Evolutionary conservation across 2,797 vertebrate species (phyloP).

Genomic region (Monodelphis domestica): DNA sequence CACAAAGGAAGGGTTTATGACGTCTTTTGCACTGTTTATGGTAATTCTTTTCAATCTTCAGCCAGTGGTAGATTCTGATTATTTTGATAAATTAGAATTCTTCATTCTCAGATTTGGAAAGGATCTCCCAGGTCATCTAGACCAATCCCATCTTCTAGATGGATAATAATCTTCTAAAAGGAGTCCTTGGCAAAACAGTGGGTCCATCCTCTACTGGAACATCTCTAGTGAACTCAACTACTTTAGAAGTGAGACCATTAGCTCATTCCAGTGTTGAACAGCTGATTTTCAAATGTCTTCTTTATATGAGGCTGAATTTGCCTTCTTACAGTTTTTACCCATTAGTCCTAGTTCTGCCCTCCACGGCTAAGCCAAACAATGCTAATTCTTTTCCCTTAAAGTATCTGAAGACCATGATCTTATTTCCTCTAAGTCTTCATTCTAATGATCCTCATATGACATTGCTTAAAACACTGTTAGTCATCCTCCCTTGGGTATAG

Average conservation of each 20-base stretch:
- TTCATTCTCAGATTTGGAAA: neutral
- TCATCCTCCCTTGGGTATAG: neutral
- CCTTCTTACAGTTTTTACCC: neutral
- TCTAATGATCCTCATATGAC: too few species aligned
- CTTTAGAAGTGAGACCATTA: neutral
- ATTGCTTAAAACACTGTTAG: neutral
- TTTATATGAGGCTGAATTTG: neutral
- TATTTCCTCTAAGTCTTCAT: neutral
- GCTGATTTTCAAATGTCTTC: neutral
- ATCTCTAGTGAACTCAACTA: neutral
- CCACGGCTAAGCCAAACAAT: neutral
- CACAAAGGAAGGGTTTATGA: slow-evolving; percentile 99
- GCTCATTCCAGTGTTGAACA: neutral
- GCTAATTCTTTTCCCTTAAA: neutral
- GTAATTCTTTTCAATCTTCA: slow-evolving; percentile 82
- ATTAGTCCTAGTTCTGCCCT: neutral
- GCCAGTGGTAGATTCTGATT: neutral
- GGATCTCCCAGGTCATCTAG: neutral
- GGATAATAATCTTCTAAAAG: neutral
- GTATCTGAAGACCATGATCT: neutral
- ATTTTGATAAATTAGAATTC: neutral
- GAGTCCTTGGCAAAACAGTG: neutral
- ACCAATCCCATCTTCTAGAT: neutral
- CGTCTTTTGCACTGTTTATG: slow-evolving; percentile 98
- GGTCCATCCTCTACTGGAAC: neutral